Conservation (phyloP, 2,888 invertebrate genomes). For the Eumerus sabulonum region DNA sequence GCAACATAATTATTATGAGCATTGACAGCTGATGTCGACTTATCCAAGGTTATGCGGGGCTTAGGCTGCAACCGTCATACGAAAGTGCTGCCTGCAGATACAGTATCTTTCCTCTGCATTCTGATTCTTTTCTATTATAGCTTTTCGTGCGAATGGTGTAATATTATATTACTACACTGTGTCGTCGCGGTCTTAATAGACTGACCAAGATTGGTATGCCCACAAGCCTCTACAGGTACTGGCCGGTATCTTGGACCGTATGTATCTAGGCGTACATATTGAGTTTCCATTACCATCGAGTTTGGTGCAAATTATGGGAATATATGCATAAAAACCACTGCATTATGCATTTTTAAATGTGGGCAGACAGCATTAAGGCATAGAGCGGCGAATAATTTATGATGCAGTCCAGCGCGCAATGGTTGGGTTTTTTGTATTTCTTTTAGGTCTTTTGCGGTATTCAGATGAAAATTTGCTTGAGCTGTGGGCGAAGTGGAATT, state of each 20-base stretch:
- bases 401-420: slow-evolving; percentile 42
- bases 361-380: slow-evolving; percentile 51
- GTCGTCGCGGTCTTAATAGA: slow-evolving; percentile 56
- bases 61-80: slow-evolving; percentile 28
- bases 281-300: slow-evolving; percentile 66
- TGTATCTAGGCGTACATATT: slow-evolving; percentile 48
- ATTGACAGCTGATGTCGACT: slow-evolving; percentile 69
- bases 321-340: slow-evolving; percentile 47
- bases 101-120: slow-evolving; percentile 13
- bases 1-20: slow-evolving; percentile 69
- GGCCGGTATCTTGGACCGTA: no score
- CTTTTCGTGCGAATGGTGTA: slow-evolving; percentile 31
- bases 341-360: slow-evolving; percentile 66
- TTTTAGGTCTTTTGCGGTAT: not conserved
- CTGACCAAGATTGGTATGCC: slow-evolving; percentile 23
- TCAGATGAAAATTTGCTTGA: slow-evolving; percentile 24
- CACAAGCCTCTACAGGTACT: no score
- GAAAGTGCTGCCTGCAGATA: no score
- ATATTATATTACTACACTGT: slow-evolving; percentile 66
- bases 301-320: slow-evolving; percentile 54
- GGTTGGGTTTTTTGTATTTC: slow-evolving; percentile 7
- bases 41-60: slow-evolving; percentile 64
- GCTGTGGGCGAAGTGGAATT: slow-evolving; percentile 16
- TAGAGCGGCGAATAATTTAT: slow-evolving; percentile 48
- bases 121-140: slow-evolving; percentile 27